phyloP scores from a whole-genome alignment of 2,797 vertebrate species.

The Morelia viridis region DNA sequence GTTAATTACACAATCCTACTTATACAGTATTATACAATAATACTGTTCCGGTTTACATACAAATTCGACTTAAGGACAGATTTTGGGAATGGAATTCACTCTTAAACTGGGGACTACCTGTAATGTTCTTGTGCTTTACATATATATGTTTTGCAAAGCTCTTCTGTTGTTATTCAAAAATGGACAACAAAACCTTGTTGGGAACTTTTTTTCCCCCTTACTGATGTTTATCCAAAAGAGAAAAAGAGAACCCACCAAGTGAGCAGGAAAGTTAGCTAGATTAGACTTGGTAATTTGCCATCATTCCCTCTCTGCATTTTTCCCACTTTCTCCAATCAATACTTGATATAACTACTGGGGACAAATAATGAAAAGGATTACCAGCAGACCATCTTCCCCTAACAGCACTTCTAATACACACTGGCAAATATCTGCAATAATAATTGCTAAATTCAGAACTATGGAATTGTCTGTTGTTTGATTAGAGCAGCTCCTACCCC shows the following conservation, averaged over 20 bases:
- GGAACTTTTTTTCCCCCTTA: neutral
- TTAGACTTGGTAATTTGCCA: neutral
- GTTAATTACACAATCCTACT: too few species aligned
- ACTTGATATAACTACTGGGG: too few species aligned
- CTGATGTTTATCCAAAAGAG: neutral
- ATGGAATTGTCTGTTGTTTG: neutral
- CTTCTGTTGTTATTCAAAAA: neutral
- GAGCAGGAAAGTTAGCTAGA: neutral
- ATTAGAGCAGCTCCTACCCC: neutral
- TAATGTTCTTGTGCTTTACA: neutral
- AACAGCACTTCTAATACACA: too few species aligned
- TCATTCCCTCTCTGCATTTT: neutral
- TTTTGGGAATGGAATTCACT: too few species aligned
- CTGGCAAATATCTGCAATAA: neutral
- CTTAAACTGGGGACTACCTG: too few species aligned
- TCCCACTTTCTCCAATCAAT: neutral
- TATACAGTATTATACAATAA: too few species aligned
- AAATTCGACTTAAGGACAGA: too few species aligned
- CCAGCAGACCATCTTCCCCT: neutral
- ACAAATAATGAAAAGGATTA: neutral
- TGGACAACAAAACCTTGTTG: neutral
- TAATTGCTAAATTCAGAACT: neutral
- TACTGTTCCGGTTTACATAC: too few species aligned
- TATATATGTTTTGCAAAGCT: neutral
- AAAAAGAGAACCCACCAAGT: neutral